phyloP scores from a whole-genome alignment of 2,888 invertebrate species.

The Anthophora plumipes region DNA sequence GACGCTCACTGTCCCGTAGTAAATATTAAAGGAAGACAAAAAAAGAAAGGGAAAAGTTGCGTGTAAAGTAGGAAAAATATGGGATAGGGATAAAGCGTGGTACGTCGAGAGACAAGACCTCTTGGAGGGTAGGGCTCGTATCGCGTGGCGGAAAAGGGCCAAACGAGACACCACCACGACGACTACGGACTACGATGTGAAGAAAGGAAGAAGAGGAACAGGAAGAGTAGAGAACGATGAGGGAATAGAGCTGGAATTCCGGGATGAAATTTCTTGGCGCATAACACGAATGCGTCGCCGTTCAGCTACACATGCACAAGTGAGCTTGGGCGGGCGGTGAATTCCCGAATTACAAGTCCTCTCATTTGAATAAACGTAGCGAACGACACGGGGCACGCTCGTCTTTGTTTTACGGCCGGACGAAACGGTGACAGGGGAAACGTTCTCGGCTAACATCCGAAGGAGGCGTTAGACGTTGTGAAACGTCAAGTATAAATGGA shows the following conservation, averaged over 20 bases:
- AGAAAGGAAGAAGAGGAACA: background rate
- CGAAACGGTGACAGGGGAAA: slow-evolving; percentile 54
- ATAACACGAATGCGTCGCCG: slow-evolving; percentile 52
- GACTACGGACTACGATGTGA: too few species aligned
- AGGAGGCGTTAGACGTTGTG: slow-evolving; percentile 67
- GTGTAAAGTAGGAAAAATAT: slow-evolving; percentile 64
- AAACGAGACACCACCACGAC: background rate
- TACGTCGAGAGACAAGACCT: slow-evolving; percentile 39
- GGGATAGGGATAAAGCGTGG: slow-evolving; percentile 54
- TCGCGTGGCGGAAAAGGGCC: slow-evolving; percentile 34
- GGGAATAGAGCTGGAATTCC: slow-evolving; percentile 45
- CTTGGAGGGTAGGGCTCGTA: slow-evolving; percentile 12
- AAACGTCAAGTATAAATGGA: slow-evolving; percentile 63
- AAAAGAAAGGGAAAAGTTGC: slow-evolving; percentile 29
- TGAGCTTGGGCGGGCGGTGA: slow-evolving; percentile 62
- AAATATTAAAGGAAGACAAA: background rate
- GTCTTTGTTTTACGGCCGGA: slow-evolving; percentile 64
- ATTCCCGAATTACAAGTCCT: slow-evolving; percentile 77
- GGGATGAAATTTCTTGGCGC: slow-evolving; percentile 62
- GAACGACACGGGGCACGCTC: slow-evolving; percentile 62
- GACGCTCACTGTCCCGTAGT: slow-evolving; percentile 10
- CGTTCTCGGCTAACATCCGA: slow-evolving; percentile 49
- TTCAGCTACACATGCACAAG: slow-evolving; percentile 46
- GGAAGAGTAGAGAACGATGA: slow-evolving; percentile 2
- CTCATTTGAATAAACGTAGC: slow-evolving; percentile 77